These are phyloP conservation scores for Microchrysa polita DNA, from an alignment of 2,888 invertebrate genomes.

Conservation along the genomic window DNA sequence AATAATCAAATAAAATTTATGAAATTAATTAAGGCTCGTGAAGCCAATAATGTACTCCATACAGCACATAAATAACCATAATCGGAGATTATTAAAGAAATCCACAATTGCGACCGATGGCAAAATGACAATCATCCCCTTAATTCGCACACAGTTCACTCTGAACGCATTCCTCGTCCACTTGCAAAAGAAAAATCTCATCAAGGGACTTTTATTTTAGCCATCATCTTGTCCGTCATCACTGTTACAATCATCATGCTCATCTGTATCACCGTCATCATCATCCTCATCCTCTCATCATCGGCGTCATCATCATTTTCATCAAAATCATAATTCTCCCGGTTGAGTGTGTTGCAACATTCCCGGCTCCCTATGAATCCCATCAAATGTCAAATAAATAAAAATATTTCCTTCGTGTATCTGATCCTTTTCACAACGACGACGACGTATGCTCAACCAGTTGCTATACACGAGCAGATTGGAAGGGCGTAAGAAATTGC, in stretches of 20 bases:
- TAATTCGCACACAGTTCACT: neutral
- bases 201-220: slow-evolving; percentile 12
- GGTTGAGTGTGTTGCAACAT: neutral
- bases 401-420: slow-evolving; percentile 31
- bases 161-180: neutral
- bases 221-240: slow-evolving; percentile 24
- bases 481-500: slow-evolving; percentile 34
- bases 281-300: slow-evolving; percentile 14
- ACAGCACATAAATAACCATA: neutral
- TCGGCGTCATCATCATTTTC: slow-evolving; percentile 16
- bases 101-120: neutral
- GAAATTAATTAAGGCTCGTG: slow-evolving; percentile 18
- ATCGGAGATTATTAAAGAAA: slow-evolving; percentile 7
- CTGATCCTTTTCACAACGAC: neutral
- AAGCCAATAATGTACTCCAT: slow-evolving; percentile 1
- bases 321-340: slow-evolving; percentile 32
- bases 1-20: slow-evolving; percentile 18
- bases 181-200: neutral
- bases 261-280: slow-evolving; percentile 27
- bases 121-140: neutral
- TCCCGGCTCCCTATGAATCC: slow-evolving; percentile 16
- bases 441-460: too few species aligned
- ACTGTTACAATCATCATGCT: slow-evolving; percentile 25
- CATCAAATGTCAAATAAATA: slow-evolving; percentile 40
- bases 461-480: neutral